phyloP scores from a whole-genome alignment of 2,113 vertebrate species.

The Actenoides hombroni region DNA sequence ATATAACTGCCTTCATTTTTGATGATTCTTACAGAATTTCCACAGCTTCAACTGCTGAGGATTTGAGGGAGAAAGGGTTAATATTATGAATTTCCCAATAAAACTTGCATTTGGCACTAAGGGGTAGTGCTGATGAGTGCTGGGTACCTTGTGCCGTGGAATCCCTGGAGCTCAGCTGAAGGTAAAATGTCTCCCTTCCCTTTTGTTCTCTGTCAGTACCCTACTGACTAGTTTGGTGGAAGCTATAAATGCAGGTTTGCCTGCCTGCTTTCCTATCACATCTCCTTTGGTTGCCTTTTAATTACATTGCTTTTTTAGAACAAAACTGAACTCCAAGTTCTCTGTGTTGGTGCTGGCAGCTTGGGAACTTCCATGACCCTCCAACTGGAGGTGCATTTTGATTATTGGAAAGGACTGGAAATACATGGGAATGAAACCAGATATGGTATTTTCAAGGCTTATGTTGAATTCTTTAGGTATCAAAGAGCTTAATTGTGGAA shows the following conservation, averaged over 20 bases:
- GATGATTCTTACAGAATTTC: accelerated
- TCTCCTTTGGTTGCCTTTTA: background rate
- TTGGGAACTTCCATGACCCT: background rate
- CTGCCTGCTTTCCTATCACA: background rate
- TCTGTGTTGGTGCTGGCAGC: background rate
- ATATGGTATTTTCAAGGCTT: background rate
- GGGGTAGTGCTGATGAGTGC: background rate
- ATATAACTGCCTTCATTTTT: accelerated
- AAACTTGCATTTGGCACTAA: background rate
- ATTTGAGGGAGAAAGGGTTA: background rate
- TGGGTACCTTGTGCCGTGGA: background rate
- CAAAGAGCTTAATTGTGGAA: background rate
- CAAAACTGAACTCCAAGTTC: background rate
- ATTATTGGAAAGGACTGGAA: background rate
- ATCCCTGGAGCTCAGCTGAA: background rate
- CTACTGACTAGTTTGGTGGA: background rate
- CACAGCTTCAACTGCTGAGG: background rate
- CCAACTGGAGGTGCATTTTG: background rate
- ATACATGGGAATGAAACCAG: background rate
- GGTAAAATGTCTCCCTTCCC: background rate
- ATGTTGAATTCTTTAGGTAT: background rate
- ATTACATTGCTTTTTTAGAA: background rate
- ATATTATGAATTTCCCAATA: background rate
- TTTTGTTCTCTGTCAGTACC: background rate
- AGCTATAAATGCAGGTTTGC: background rate